Conservation (phyloP, 1,140 invertebrate species). For the Octopus sinensis region DNA sequence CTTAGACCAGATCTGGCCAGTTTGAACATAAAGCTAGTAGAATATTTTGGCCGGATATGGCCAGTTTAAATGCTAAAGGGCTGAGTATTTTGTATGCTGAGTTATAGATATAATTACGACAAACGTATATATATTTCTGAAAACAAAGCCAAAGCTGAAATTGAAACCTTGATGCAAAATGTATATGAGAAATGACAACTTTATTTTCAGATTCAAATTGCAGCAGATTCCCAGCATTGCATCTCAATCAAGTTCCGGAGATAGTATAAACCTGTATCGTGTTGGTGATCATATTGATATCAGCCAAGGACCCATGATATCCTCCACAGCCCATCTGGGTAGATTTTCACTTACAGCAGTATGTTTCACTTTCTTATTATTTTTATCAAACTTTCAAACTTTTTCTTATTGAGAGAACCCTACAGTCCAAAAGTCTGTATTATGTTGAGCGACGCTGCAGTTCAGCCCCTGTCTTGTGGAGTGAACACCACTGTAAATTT, state of each 20-base stretch:
- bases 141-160: too few relatives aligned
- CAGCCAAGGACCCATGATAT: slow-evolving; percentile 84
- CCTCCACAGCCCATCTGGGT: slow-evolving; percentile 72
- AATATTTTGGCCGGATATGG: too few relatives aligned
- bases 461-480: neutral
- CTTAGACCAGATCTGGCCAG: too few relatives aligned
- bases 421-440: neutral
- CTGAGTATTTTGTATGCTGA: too few relatives aligned
- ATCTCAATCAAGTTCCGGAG: slow-evolving; percentile 46
- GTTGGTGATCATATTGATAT: slow-evolving; percentile 85
- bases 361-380: slow-evolving; percentile 24
- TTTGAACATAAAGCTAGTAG: too few relatives aligned
- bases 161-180: too few relatives aligned
- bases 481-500: neutral
- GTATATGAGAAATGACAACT: neutral
- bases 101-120: too few relatives aligned
- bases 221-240: slow-evolving; percentile 81
- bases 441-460: neutral
- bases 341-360: slow-evolving; percentile 70
- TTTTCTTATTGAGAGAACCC: neutral
- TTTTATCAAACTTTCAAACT: neutral
- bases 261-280: slow-evolving; percentile 74
- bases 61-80: too few relatives aligned
- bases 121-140: too few relatives aligned
- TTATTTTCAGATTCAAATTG: slow-evolving; percentile 65